A percentile compares a stretch with the other conserved stretches of the same genome.
Conservation (phyloP, 2,797 vertebrate genomes). For the Gymnothorax javanicus region DNA sequence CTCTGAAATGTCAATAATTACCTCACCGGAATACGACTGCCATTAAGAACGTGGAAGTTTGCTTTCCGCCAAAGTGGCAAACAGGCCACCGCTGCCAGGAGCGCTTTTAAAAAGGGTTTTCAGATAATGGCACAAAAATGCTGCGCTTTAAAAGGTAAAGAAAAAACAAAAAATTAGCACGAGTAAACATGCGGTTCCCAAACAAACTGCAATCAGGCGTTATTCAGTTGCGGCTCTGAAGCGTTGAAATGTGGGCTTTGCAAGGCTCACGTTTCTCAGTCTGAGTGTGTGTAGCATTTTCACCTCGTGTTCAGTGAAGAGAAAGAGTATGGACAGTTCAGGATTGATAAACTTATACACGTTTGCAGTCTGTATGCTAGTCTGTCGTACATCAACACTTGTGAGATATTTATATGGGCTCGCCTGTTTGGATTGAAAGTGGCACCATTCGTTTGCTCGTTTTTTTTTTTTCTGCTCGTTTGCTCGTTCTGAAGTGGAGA, state of each 20-base stretch:
- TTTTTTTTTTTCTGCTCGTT: no score
- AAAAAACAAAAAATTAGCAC: background rate
- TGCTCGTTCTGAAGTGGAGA: background rate
- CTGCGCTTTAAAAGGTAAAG: background rate
- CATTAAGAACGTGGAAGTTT: background rate
- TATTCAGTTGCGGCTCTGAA: background rate
- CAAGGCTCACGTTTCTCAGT: background rate
- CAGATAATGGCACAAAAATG: background rate
- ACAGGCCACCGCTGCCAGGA: background rate
- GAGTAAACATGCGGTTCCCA: background rate
- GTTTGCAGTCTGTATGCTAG: background rate
- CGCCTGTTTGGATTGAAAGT: background rate
- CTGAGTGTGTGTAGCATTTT: background rate
- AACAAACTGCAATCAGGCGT: background rate
- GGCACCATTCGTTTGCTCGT: background rate
- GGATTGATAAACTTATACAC: background rate
- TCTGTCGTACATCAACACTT: background rate
- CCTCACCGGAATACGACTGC: background rate
- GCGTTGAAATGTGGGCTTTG: background rate
- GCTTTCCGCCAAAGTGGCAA: background rate
- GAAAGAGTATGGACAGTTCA: background rate
- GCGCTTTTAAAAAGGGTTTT: background rate
- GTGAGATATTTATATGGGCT: background rate
- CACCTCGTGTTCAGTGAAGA: background rate
- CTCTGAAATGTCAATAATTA: background rate